phyloP scores from a whole-genome alignment of 2,113 vertebrate genomes.

The Baryphthengus martii region DNA sequence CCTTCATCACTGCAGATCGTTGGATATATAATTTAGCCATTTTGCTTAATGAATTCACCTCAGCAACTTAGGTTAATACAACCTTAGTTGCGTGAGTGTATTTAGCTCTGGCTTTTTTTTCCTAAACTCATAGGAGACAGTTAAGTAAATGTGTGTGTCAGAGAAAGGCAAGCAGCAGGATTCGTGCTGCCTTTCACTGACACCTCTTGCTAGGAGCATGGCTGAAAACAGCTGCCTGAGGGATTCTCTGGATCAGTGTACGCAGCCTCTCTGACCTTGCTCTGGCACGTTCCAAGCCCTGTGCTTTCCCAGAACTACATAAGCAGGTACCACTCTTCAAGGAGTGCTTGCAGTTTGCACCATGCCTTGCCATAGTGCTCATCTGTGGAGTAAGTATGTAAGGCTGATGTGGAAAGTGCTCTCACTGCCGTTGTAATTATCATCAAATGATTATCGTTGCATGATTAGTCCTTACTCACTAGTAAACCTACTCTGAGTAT shows the following conservation, averaged over 20 bases:
- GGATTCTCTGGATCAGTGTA: neutral
- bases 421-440: neutral
- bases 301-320: neutral
- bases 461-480: neutral
- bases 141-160: neutral
- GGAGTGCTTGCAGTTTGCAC: neutral
- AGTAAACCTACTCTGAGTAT: neutral
- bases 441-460: neutral
- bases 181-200: neutral
- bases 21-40: neutral
- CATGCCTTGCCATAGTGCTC: neutral
- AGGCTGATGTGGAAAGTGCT: neutral
- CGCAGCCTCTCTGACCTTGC: neutral
- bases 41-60: neutral
- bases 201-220: neutral
- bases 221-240: neutral
- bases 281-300: neutral
- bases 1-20: neutral
- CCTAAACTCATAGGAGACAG: neutral
- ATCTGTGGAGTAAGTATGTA: neutral
- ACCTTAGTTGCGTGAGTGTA: neutral
- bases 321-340: neutral
- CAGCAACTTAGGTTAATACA: neutral
- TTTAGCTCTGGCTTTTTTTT: neutral
- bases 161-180: neutral